Percentiles rank a stretch among this genome's conserved stretches.
phyloP scores from a whole-genome alignment of 2,113 vertebrate species.

The Neolamprologus brichardi region DNA sequence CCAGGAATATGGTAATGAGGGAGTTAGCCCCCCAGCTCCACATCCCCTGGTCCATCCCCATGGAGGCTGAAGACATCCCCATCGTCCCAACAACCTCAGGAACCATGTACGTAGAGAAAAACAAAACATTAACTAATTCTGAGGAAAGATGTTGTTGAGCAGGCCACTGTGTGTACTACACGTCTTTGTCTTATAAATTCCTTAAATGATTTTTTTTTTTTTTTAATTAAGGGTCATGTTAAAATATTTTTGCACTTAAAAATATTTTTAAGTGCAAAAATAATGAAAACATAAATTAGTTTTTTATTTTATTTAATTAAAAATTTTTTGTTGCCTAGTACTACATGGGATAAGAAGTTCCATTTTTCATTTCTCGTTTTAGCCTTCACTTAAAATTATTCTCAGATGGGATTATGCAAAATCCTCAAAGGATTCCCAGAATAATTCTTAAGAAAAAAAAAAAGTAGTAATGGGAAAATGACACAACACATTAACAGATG shows the following conservation, averaged over 20 bases:
- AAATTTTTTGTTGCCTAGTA: rapidly evolving
- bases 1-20: conserved; percentile 96
- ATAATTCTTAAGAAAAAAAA: neutral
- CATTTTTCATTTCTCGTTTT: neutral
- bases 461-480: neutral
- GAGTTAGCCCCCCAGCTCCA: conserved; percentile 94
- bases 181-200: neutral
- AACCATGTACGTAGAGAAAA: conserved; percentile 81
- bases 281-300: neutral
- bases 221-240: neutral
- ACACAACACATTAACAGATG: neutral
- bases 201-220: neutral
- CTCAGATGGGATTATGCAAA: neutral
- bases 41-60: conserved; percentile 96
- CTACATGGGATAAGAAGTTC: neutral
- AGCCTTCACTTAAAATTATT: neutral
- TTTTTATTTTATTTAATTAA: neutral
- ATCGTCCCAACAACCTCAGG: conserved; percentile 97
- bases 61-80: conserved; percentile 95
- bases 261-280: neutral
- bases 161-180: neutral
- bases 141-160: neutral
- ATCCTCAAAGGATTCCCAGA: neutral
- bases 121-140: neutral
- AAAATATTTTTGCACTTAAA: neutral